Conservation (phyloP, 92 coral and sea anemone species). For the Pocillopora meandrina region DNA sequence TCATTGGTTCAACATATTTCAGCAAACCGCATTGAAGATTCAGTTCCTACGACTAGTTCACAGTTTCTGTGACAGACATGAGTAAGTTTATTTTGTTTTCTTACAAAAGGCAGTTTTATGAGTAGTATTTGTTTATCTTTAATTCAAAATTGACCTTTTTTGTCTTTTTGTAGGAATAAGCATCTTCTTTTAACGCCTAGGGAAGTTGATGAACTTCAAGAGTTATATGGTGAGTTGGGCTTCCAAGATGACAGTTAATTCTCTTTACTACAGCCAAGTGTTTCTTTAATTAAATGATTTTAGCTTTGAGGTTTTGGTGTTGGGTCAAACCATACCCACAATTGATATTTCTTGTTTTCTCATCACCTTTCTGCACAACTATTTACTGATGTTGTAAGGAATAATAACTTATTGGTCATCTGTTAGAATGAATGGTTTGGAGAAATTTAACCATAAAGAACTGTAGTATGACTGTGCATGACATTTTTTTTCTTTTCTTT, state of each 20-base stretch:
- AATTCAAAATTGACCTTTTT: not conserved
- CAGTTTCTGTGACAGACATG: conserved; percentile 98
- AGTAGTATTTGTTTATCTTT: not conserved
- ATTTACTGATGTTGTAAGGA: no score
- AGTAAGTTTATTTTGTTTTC: conserved; percentile 64
- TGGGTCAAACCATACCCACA: no score
- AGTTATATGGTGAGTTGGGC: conserved; percentile 73
- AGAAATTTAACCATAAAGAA: not conserved
- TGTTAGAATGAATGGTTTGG: not conserved
- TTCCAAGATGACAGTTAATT: no score
- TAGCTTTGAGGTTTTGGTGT: no score
- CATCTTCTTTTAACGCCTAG: conserved; percentile 83
- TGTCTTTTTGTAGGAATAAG: conserved; percentile 69
- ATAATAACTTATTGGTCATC: no score
- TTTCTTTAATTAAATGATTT: no score
- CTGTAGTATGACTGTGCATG: not conserved
- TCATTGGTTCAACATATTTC: not conserved
- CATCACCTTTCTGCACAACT: no score
- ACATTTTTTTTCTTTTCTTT: not conserved
- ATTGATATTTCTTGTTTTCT: no score
- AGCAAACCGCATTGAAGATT: conserved; percentile 94
- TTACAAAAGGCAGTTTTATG: not conserved
- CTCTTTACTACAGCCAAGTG: no score
- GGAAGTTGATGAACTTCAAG: conserved; percentile 88
- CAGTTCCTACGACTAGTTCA: conserved; percentile 95